A percentile compares a stretch with the other conserved stretches of the same genome.
Conservation (phyloP, 2,113 vertebrate genomes). For the Crotalus viridis region DNA sequence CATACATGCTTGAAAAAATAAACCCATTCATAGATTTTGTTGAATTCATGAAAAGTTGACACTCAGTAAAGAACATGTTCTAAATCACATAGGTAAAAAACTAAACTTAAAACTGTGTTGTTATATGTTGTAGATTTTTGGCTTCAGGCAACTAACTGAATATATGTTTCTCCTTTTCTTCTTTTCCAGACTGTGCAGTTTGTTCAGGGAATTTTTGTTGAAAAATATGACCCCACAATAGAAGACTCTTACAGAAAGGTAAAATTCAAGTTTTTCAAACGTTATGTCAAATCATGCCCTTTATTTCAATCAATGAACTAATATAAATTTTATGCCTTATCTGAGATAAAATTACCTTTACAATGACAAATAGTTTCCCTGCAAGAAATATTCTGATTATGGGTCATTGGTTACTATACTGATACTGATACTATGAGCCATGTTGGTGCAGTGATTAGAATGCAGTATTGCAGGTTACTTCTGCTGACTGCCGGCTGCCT, state of each 20-base stretch:
- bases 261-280: slow-evolving; percentile 48
- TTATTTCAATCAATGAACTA: background rate
- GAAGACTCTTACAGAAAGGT: slow-evolving; percentile 99
- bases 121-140: background rate
- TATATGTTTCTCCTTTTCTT: slow-evolving; percentile 17
- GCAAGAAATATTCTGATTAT: background rate
- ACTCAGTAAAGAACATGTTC: background rate
- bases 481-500: too few species aligned
- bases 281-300: background rate
- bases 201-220: slow-evolving; percentile 99
- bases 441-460: too few species aligned
- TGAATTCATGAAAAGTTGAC: background rate
- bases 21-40: background rate
- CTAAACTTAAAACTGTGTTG: background rate
- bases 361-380: too few species aligned
- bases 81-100: background rate
- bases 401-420: background rate
- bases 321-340: background rate
- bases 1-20: background rate
- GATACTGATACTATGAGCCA: background rate
- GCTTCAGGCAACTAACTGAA: background rate
- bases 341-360: background rate
- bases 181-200: slow-evolving; percentile 92
- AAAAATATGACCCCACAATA: slow-evolving; percentile 99
- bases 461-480: too few species aligned